Conservation (phyloP, 2,797 vertebrate genomes). For the Pseudotriccus pelzelni region DNA sequence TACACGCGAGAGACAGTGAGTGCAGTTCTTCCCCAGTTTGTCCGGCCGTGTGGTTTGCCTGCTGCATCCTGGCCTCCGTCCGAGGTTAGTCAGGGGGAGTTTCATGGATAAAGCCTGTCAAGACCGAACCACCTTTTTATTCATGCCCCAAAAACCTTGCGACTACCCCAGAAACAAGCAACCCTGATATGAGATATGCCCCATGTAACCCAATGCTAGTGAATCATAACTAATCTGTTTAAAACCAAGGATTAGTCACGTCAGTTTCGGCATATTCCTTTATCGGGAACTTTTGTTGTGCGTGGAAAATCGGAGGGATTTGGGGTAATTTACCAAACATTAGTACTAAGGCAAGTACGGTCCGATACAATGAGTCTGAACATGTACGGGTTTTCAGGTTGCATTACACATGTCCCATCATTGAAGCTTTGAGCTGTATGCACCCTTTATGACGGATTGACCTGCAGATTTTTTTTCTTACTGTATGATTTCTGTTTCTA, state of each 20-base stretch:
- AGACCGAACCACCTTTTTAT: neutral
- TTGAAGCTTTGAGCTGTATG: neutral
- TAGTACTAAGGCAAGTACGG: conserved; percentile 18
- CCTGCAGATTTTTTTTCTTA: neutral
- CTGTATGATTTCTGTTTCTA: neutral
- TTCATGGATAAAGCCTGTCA: neutral
- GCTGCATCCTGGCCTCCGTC: fast-evolving
- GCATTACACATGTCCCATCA: neutral
- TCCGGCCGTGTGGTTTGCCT: neutral
- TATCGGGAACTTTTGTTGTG: conserved; percentile 2
- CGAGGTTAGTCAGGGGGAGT: neutral
- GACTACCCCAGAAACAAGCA: neutral
- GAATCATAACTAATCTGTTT: conserved; percentile 68
- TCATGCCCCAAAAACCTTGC: neutral
- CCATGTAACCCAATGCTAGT: neutral
- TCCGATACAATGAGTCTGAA: conserved; percentile 31
- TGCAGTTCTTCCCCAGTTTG: fast-evolving
- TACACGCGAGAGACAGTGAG: fast-evolving
- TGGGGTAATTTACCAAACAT: conserved; percentile 49
- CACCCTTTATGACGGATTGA: neutral
- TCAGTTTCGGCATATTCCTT: conserved; percentile 17
- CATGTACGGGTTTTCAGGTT: conserved; percentile 29
- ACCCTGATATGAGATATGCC: neutral
- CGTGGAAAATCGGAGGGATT: conserved; percentile 39
- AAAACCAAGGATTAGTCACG: conserved; percentile 60